Evolutionary conservation across 1,140 invertebrate genomes (phyloP).

Genomic region (Cherax destructor): DNA sequence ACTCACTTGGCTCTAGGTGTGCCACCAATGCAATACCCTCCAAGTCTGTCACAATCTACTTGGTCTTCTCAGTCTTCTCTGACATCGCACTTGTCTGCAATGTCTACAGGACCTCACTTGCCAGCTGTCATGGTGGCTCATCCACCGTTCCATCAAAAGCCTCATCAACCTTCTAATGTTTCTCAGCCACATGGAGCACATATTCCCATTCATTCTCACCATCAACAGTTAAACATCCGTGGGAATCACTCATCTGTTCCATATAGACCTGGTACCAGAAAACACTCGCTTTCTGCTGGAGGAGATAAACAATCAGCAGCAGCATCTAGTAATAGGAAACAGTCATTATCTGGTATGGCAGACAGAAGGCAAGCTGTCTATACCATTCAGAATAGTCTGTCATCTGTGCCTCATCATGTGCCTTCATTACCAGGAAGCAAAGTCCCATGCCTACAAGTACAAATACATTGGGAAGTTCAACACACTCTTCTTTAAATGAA

Average conservation of each 20-base stretch:
- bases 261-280: slow-evolving; percentile 34
- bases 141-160: slow-evolving; percentile 46
- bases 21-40: slow-evolving; percentile 43
- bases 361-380: slow-evolving; percentile 71
- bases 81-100: slow-evolving; percentile 45
- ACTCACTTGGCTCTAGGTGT: slow-evolving; percentile 19
- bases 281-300: slow-evolving; percentile 43
- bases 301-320: slow-evolving; percentile 36
- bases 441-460: slow-evolving; percentile 51
- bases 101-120: slow-evolving; percentile 57
- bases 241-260: slow-evolving; percentile 35
- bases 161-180: slow-evolving; percentile 43
- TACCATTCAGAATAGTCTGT: slow-evolving; percentile 60
- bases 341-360: slow-evolving; percentile 54
- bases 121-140: slow-evolving; percentile 55
- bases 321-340: slow-evolving; percentile 31
- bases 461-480: slow-evolving; percentile 32
- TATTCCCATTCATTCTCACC: slow-evolving; percentile 55
- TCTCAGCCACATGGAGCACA: slow-evolving; percentile 54
- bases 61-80: slow-evolving; percentile 60
- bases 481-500: slow-evolving; percentile 37
- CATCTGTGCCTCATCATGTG: slow-evolving; percentile 61
- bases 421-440: slow-evolving; percentile 50
- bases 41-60: slow-evolving; percentile 58
- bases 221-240: slow-evolving; percentile 2